These are phyloP conservation scores for Zaprionus obscuricornis DNA, from an alignment of 2,888 invertebrate species.

Conservation along the genomic window DNA sequence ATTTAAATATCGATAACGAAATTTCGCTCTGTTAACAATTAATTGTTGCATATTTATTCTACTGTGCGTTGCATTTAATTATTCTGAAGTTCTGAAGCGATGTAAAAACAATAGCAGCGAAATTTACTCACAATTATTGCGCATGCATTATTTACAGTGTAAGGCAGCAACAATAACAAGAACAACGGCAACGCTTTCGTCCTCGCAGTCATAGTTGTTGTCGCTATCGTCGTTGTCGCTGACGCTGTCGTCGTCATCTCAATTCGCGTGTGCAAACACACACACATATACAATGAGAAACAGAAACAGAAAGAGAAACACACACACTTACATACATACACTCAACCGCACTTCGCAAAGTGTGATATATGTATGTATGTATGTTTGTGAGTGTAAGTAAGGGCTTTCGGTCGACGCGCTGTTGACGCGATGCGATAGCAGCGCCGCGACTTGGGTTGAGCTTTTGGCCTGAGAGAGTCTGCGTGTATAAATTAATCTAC, in stretches of 20 bases:
- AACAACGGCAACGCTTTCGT: slow-evolving; percentile 31
- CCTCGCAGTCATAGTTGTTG: slow-evolving; percentile 31
- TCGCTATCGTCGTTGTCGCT: slow-evolving; percentile 24
- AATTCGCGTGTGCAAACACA: slow-evolving; percentile 60
- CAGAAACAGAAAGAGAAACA: slow-evolving; percentile 8
- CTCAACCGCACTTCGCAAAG: background rate
- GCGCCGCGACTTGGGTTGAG: slow-evolving; percentile 57
- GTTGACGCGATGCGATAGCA: slow-evolving; percentile 42
- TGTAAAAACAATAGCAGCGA: no score
- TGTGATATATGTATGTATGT: background rate
- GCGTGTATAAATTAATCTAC: slow-evolving; percentile 2
- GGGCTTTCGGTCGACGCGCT: slow-evolving; percentile 28
- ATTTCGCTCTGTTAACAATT: no score
- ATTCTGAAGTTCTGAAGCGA: no score
- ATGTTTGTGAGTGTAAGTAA: background rate
- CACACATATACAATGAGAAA: slow-evolving; percentile 14
- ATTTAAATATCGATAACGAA: no score
- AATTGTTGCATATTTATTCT: no score
- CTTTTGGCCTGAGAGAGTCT: slow-evolving; percentile 40
- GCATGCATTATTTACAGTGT: slow-evolving; percentile 30
- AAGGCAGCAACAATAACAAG: slow-evolving; percentile 35
- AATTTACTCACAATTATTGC: no score
- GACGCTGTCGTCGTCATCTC: slow-evolving; percentile 68
- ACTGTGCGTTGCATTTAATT: no score
- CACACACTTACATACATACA: slow-evolving; percentile 10